A percentile compares a stretch with the other conserved stretches of the same genome.
phyloP scores from a whole-genome alignment of 1,140 invertebrate species.

The Meteorus sp. region DNA sequence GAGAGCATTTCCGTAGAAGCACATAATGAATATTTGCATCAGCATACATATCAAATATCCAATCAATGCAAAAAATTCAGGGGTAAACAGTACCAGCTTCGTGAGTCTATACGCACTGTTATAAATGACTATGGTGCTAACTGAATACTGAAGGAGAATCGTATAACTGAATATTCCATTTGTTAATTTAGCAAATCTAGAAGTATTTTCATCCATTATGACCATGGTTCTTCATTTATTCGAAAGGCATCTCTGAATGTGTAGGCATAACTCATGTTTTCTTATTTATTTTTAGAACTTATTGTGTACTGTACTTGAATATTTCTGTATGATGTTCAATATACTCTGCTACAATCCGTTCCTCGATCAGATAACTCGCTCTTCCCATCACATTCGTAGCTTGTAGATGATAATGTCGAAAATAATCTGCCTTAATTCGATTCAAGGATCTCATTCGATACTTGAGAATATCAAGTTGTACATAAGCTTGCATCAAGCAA shows the following conservation, averaged over 20 bases:
- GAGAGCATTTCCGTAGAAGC: constrained; percentile 1
- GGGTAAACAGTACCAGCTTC: neutral
- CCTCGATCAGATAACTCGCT: neutral
- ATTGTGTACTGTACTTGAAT: constrained; percentile 32
- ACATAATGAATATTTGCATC: constrained; percentile 10
- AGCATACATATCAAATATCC: constrained; percentile 11
- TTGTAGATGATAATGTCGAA: too few species aligned
- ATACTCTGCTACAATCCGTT: constrained; percentile 4
- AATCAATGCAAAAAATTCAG: constrained; percentile 1
- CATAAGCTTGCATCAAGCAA: constrained; percentile 8
- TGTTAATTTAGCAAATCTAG: constrained; percentile 13
- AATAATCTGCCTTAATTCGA: neutral
- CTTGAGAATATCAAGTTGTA: constrained; percentile 4
- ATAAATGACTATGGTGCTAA: constrained; percentile 16
- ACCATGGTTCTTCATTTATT: too few species aligned
- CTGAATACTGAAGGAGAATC: constrained; percentile 17
- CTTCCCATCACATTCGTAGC: neutral
- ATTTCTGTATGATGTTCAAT: constrained; percentile 33
- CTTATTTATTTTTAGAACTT: too few species aligned
- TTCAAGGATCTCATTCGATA: neutral
- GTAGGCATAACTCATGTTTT: too few species aligned
- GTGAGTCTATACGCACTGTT: constrained; percentile 5
- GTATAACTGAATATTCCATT: constrained; percentile 12
- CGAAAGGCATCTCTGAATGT: too few species aligned
- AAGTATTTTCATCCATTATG: too few species aligned